phyloP scores from a whole-genome alignment of 2,888 invertebrate species.

The Creontiades dilutus region DNA sequence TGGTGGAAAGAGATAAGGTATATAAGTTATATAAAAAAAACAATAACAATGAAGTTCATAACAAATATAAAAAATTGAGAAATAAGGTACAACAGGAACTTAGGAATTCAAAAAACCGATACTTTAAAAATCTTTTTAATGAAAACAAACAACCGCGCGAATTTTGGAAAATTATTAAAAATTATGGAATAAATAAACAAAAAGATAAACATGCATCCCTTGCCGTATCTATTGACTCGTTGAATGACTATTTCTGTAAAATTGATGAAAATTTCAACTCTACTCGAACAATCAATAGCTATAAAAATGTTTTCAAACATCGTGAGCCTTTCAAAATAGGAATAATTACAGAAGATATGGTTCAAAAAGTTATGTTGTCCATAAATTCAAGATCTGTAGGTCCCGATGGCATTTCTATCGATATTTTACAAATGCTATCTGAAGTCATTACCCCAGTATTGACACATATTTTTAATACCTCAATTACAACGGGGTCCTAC shows the following conservation, averaged over 20 bases:
- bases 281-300: background rate
- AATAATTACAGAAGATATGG: background rate
- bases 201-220: background rate
- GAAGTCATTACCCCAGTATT: background rate
- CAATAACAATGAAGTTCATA: background rate
- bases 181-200: conserved; percentile 9
- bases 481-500: background rate
- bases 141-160: background rate
- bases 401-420: background rate
- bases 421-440: background rate
- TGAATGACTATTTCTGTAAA: conserved; percentile 6
- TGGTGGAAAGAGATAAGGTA: background rate
- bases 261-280: background rate
- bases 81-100: background rate
- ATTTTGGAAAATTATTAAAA: conserved; percentile 16
- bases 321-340: background rate
- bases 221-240: background rate
- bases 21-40: background rate
- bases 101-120: background rate
- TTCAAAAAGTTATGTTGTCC: too few relatives aligned
- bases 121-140: background rate
- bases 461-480: conserved; percentile 20
- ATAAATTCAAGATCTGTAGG: background rate
- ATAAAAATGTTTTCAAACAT: background rate
- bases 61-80: background rate